Percentiles rank a stretch among this genome's conserved stretches.
Evolutionary conservation across 1,140 invertebrate genomes (phyloP).

Genomic region (Pseudoatta argentina): DNA sequence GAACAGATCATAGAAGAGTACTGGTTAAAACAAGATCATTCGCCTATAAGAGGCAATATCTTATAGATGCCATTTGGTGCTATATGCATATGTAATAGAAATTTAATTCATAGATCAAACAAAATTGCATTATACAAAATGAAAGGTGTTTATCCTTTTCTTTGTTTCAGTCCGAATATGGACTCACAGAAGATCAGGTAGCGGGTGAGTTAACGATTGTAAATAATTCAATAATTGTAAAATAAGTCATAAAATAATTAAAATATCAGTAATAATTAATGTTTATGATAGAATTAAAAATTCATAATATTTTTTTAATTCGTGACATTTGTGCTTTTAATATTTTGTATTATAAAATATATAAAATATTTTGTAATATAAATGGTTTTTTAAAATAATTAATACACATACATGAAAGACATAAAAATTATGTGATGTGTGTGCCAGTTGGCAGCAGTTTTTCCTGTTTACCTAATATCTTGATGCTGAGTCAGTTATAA

Average conservation of each 20-base stretch:
- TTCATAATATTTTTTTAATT: not conserved
- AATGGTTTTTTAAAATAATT: not conserved
- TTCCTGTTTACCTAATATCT: constrained; percentile 25
- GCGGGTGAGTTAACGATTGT: constrained; percentile 87
- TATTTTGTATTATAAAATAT: not conserved
- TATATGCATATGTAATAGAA: not conserved
- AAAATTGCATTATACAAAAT: not conserved
- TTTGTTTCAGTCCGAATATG: constrained; percentile 92
- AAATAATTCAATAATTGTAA: not conserved
- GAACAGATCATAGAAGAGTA: constrained; percentile 17
- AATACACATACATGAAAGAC: not conserved
- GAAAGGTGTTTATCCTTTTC: constrained; percentile 60
- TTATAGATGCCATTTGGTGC: not conserved
- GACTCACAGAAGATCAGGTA: constrained; percentile 94
- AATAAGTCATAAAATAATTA: not conserved
- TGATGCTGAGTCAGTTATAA: constrained; percentile 7
- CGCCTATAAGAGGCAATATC: not conserved
- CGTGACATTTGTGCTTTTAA: not conserved
- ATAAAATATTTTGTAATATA: not conserved
- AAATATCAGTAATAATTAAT: not conserved
- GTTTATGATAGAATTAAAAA: not conserved
- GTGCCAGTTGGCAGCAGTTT: constrained; percentile 43
- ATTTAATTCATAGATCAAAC: not conserved
- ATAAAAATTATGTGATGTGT: not conserved
- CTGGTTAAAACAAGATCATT: constrained; percentile 34